phyloP scores from a whole-genome alignment of 2,113 vertebrate genomes.

The Corythaeola cristata region DNA sequence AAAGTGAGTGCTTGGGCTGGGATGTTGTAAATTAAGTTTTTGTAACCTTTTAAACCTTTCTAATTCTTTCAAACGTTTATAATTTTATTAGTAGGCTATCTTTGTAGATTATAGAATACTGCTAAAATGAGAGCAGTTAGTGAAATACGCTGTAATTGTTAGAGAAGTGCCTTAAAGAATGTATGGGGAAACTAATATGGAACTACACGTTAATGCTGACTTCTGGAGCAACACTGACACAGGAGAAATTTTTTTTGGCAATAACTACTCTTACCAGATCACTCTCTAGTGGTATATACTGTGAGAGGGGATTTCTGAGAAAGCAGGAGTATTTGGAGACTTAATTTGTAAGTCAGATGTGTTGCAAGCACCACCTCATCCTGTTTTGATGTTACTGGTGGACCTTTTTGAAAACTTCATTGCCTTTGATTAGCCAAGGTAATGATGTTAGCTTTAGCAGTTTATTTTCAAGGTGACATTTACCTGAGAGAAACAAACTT shows the following conservation, averaged over 20 bases:
- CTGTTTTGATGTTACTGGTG: neutral
- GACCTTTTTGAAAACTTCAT: neutral
- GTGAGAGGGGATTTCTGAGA: neutral
- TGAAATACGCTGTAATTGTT: neutral
- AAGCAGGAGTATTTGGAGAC: neutral
- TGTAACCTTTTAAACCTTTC: neutral
- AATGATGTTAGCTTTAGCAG: neutral
- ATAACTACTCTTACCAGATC: neutral
- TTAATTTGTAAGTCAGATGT: neutral
- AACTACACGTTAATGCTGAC: neutral
- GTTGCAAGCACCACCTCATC: neutral
- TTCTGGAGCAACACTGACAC: neutral
- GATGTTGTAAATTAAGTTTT: neutral
- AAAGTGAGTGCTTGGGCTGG: neutral
- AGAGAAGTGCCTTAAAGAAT: neutral
- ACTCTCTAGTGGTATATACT: neutral
- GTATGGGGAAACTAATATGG: neutral
- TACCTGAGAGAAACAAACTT: neutral
- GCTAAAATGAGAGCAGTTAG: neutral
- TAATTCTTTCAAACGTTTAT: neutral
- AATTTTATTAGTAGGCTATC: neutral
- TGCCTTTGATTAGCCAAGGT: neutral
- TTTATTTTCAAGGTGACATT: constrained; percentile 24
- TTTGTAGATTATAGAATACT: neutral
- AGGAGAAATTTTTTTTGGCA: neutral